phyloP scores from a whole-genome alignment of 2,888 invertebrate species.

The Caradrina clavipalpis region DNA sequence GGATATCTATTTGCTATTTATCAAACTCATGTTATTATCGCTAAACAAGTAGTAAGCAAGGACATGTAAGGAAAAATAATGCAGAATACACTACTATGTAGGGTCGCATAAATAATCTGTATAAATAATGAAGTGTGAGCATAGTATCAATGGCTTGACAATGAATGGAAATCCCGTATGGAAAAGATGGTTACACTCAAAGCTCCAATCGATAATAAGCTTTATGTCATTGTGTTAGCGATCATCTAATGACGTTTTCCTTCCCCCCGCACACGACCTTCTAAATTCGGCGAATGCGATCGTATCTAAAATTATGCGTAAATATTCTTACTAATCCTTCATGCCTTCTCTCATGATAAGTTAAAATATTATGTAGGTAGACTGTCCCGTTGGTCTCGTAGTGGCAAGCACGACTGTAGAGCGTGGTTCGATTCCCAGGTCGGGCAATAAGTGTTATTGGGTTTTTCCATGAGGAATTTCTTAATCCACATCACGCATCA shows the following conservation, averaged over 20 bases:
- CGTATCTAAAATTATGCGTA: constrained; percentile 30
- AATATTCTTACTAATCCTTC: background rate
- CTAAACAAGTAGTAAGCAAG: constrained; percentile 17
- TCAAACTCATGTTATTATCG: constrained; percentile 7
- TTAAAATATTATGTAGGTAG: background rate
- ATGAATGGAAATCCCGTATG: background rate
- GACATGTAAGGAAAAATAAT: constrained; percentile 14
- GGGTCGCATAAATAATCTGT: background rate
- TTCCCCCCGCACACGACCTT: background rate
- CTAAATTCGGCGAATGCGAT: background rate
- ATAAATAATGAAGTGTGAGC: background rate
- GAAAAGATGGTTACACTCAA: background rate
- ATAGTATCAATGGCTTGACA: background rate
- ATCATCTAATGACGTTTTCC: background rate
- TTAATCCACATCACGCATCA: no score
- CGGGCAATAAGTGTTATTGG: no score
- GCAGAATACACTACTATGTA: background rate
- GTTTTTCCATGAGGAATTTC: no score
- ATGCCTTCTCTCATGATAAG: background rate
- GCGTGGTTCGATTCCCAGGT: no score
- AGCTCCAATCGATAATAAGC: constrained; percentile 3
- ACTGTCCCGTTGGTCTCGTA: no score
- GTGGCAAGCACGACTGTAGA: no score
- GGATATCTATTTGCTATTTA: constrained; percentile 29
- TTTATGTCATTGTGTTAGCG: background rate